Percentiles rank a stretch among this genome's conserved stretches.
phyloP scores from a whole-genome alignment of 2,113 vertebrate species.

The Brachionichthys hirsutus region DNA sequence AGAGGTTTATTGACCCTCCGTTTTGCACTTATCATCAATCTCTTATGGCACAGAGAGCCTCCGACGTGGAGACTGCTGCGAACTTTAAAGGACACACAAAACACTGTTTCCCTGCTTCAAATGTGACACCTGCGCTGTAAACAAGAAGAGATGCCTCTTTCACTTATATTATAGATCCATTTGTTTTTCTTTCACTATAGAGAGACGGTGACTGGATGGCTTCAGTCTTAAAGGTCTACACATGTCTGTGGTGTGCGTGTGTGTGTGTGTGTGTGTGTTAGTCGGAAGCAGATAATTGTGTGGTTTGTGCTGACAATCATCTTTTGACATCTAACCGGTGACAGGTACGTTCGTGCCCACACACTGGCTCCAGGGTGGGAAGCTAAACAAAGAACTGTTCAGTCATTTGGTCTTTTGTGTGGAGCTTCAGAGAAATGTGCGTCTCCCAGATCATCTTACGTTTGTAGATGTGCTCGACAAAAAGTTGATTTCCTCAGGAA shows the following conservation, averaged over 20 bases:
- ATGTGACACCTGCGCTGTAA: conserved; percentile 14
- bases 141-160: neutral
- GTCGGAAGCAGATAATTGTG: conserved; percentile 19
- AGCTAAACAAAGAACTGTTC: conserved; percentile 44
- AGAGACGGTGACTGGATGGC: neutral
- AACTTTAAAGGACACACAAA: conserved; percentile 8
- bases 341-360: conserved; percentile 53
- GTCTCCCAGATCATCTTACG: conserved; percentile 6
- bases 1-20: conserved; percentile 1
- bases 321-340: conserved; percentile 30
- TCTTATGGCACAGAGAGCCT: conserved; percentile 9
- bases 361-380: conserved; percentile 32
- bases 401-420: conserved; percentile 41
- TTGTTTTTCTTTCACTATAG: neutral
- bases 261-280: conserved; percentile 8
- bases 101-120: conserved; percentile 2
- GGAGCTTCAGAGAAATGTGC: conserved; percentile 20
- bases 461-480: conserved; percentile 5
- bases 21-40: conserved; percentile 20
- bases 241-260: conserved; percentile 13
- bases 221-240: conserved; percentile 31
- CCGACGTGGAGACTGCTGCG: conserved; percentile 2
- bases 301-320: conserved; percentile 32
- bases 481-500: neutral
- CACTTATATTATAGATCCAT: conserved; percentile 6